Conservation (phyloP, 2,888 invertebrate species). For the Cylloceria caligata region DNA sequence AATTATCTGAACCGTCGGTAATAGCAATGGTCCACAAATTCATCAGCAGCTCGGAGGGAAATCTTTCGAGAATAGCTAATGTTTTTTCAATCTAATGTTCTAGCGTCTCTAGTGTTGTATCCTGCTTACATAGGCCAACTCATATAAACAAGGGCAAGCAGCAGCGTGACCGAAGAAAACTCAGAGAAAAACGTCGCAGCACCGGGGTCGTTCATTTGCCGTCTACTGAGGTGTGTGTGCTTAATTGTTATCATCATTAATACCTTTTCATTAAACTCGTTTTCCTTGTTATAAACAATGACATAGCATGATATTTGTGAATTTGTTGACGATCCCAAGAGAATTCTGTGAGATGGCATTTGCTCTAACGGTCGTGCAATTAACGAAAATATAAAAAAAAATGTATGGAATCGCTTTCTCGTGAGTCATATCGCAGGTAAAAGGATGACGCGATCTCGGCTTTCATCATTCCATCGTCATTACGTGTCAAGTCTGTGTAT, state of each 20-base stretch:
- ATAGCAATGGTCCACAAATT: conserved; percentile 11
- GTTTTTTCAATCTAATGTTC: conserved; percentile 62
- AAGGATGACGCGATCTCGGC: conserved; percentile 22
- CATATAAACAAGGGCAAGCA: conserved; percentile 86
- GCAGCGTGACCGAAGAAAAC: conserved; percentile 86
- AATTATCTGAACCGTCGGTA: conserved; percentile 15
- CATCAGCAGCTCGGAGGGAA: not conserved
- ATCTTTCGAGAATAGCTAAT: not conserved
- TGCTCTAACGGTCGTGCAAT: conserved; percentile 11
- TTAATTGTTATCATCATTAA: conserved; percentile 11
- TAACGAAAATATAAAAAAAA: conserved; percentile 32
- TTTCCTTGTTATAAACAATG: conserved; percentile 25
- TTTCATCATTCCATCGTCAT: conserved; percentile 31
- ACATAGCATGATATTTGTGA: conserved; percentile 46
- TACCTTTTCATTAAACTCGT: conserved; percentile 7
- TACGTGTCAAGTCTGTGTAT: conserved; percentile 16
- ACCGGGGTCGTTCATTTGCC: conserved; percentile 87
- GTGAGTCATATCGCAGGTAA: conserved; percentile 35
- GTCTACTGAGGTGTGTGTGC: conserved; percentile 86
- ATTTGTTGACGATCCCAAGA: conserved; percentile 36
- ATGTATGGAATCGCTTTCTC: conserved; percentile 18
- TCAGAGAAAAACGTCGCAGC: conserved; percentile 87
- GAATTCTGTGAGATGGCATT: conserved; percentile 26
- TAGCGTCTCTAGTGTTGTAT: conserved; percentile 77
- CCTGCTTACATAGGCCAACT: conserved; percentile 83